Conservation (phyloP, 1,140 invertebrate species). For the Agrypnia vestita region DNA sequence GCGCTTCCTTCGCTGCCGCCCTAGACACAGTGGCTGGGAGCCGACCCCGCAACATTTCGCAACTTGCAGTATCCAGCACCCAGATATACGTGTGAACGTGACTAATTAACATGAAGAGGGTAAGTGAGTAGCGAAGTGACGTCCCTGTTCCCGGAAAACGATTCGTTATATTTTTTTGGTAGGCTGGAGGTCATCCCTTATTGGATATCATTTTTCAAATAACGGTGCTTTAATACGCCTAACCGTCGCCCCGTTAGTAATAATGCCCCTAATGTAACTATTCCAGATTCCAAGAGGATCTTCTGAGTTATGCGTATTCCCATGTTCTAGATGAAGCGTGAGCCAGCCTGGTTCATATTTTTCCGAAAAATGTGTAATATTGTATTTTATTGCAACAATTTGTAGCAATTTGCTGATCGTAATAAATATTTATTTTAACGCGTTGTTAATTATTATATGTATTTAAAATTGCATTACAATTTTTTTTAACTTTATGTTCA, state of each 20-base stretch:
- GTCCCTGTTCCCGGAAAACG: background rate
- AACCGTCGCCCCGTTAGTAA: slow-evolving; percentile 51
- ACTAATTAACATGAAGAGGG: slow-evolving; percentile 16
- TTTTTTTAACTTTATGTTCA: too few species aligned
- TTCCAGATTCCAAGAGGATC: background rate
- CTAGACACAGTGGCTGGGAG: slow-evolving; percentile 57
- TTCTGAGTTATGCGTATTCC: slow-evolving; percentile 44
- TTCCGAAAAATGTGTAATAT: background rate
- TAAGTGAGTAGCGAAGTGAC: slow-evolving; percentile 18
- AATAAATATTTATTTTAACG: slow-evolving; percentile 7
- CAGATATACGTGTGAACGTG: slow-evolving; percentile 20
- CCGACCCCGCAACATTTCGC: background rate
- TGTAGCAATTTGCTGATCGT: slow-evolving; percentile 16
- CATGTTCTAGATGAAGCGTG: slow-evolving; percentile 41
- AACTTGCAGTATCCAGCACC: background rate
- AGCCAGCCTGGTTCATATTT: slow-evolving; percentile 3
- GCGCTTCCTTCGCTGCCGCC: slow-evolving; percentile 47
- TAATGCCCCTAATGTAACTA: background rate
- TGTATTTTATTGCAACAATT: slow-evolving; percentile 24
- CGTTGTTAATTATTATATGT: too few species aligned
- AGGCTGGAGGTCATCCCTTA: slow-evolving; percentile 47
- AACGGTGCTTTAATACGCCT: slow-evolving; percentile 25
- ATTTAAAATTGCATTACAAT: too few species aligned
- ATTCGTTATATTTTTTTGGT: slow-evolving; percentile 8
- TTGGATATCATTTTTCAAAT: slow-evolving; percentile 53